These are phyloP conservation scores for Tribolium freemani DNA, from an alignment of 2,888 invertebrate genomes.

Conservation along the genomic window DNA sequence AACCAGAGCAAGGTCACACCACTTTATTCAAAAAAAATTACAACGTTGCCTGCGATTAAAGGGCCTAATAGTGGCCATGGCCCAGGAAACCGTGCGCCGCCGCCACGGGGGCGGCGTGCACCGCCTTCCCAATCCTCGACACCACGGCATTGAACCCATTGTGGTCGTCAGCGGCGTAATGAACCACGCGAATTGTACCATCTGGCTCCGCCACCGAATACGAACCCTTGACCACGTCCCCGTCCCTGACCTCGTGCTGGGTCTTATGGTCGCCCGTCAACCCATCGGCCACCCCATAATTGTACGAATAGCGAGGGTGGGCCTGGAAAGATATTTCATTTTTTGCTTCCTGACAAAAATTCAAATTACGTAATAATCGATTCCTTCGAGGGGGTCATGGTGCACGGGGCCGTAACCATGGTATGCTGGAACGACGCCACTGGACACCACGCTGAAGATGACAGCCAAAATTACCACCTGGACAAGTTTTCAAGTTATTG, in stretches of 20 bases:
- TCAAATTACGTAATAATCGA: conserved; percentile 49
- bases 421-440: conserved; percentile 39
- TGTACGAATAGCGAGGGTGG: conserved; percentile 71
- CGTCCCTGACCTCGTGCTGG: conserved; percentile 73
- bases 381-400: conserved; percentile 41
- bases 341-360: not conserved
- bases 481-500: too few species aligned
- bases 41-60: conserved; percentile 13
- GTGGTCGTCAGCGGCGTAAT: conserved; percentile 59
- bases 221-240: conserved; percentile 70
- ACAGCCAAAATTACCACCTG: conserved; percentile 44
- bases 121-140: conserved; percentile 75
- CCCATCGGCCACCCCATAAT: conserved; percentile 72
- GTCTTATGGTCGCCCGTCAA: conserved; percentile 74
- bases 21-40: conserved; percentile 3
- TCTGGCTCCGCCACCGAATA: conserved; percentile 60
- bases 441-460: conserved; percentile 38
- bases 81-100: conserved; percentile 34
- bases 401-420: conserved; percentile 43
- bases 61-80: conserved; percentile 33
- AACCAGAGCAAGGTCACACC: not conserved
- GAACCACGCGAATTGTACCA: conserved; percentile 59
- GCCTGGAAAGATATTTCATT: conserved; percentile 60
- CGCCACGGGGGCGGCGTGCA: conserved; percentile 56
- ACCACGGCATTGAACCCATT: conserved; percentile 72